Evolutionary conservation across 2,113 vertebrate species (phyloP), one percentile per base, ranked within the genome.

Genomic region (Tautogolabrus adspersus): DNA sequence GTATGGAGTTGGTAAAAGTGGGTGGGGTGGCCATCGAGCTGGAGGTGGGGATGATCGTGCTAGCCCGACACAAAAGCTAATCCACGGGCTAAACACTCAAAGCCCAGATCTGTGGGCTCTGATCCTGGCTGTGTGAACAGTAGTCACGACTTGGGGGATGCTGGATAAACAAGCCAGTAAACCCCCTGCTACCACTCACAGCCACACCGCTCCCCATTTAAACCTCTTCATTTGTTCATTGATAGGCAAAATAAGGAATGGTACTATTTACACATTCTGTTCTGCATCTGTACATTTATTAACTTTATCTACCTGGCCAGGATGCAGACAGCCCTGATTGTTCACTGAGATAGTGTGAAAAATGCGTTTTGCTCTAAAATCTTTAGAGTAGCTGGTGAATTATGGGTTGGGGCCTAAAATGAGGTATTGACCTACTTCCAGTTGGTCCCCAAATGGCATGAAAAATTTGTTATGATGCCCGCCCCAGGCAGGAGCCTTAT

Each of bases 11-110:
- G 23, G 22, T 74, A 52, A 40, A 42, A 26, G 18, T 30, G 72
- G 77, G 59, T 56, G 62, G 66, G 46, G 63, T 37, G 54, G 56
- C 37, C 21, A 15, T 1, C 13, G 79, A 68, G 71, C 68, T 21
- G 23, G 6, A 69, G 46, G 63, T 21, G 56, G 68, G 66, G 63
- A 67, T 38, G 55, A 69, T 73, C 8, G 22, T 65, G 44, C 57
- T 66, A 54, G 38, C 10, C 0, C 8, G 22, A 26, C 75, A 87
- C 84, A 84, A 88, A 81, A 64, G 84, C 71, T 91, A 91, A 92
- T 91, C 91, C 83, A 66, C 10, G 5, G 82, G 68, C 79, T 87
- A 92, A 90, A 88, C 84, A 90, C 81, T 85, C 69, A 79, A 76
- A 84, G 85, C 75, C 65, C 49, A 44, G 66, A 77, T 87, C 76